Evolutionary conservation across 2,797 vertebrate genomes (phyloP).

Genomic region (Pantherophis vulpinus): DNA sequence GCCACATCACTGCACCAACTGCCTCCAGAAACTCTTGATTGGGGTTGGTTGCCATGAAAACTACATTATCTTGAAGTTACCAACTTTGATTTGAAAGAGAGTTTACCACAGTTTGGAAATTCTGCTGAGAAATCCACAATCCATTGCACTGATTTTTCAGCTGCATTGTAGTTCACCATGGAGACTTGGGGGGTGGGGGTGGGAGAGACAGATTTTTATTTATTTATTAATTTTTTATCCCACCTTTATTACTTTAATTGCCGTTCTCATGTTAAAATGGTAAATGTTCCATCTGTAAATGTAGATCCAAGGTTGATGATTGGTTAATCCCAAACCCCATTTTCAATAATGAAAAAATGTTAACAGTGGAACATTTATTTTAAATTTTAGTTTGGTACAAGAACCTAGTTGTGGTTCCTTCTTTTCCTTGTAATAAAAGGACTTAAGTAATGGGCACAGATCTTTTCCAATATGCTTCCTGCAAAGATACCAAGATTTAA

Average conservation of each 20-base stretch:
- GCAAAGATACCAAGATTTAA: not conserved
- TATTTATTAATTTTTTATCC: too few relatives aligned
- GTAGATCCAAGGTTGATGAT: not conserved
- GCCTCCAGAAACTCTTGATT: not conserved
- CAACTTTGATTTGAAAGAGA: not conserved
- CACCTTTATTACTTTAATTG: not conserved
- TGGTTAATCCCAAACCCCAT: not conserved
- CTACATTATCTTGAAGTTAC: not conserved
- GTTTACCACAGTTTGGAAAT: not conserved
- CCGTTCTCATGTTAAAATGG: not conserved
- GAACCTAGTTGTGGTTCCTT: constrained; percentile 24
- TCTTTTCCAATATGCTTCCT: not conserved
- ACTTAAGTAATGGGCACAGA: not conserved
- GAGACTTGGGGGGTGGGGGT: not conserved
- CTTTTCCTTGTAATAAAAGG: not conserved
- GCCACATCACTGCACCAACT: not conserved
- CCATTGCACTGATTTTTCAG: not conserved
- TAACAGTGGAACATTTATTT: not conserved
- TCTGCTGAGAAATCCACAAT: not conserved
- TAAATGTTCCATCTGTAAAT: not conserved
- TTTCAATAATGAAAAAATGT: not conserved
- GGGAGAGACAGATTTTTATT: not conserved
- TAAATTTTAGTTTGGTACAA: not conserved
- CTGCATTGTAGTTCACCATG: too few relatives aligned
- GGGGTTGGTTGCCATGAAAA: not conserved